Evolutionary conservation across 2,888 invertebrate genomes (phyloP), one percentile per base, ranked within the genome.

Genomic region (Epinotia brunnichana): DNA sequence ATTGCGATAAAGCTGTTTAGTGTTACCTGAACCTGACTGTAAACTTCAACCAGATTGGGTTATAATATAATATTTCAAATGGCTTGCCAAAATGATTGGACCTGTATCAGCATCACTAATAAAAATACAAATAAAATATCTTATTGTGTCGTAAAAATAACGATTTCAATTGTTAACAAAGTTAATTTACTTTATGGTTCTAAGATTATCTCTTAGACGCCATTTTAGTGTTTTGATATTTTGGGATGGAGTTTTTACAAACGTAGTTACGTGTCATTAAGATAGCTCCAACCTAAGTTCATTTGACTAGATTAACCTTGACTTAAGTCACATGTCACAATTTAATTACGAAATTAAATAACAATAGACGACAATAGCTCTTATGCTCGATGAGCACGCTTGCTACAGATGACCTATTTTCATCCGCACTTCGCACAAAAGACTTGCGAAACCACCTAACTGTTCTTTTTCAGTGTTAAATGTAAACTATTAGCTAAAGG

Each of bases 311-410:
- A 68, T 48, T 51, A 62, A 62, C 67, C 72, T 68, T 68, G 67
- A 62, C 60, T 53, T 15, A 39, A 21, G 60, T 29, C n/a, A n/a
- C 53, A 21, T 60, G 61, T 41, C 21, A 66, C 54, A 39, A 60
- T 57, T 19, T 53, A 63, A 62, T 73, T 73, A 73, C 63, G 68
- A 68, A 72, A 72, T 64, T 24, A 39, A 44, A 62, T 68, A 29
- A 57, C 41, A 72, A 73, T 56, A 69, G 62, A 73, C 63, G 15
- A 72, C 67, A 72, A 72, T 72, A 57, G 72, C 15, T 41, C 17
- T 57, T 39, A 53, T 53, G 39, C 57, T 39, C 48, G 56, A 66
- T 24, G 62, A 68, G 51, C 62, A 62, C 35, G 44, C 57, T 68
- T 54, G 44, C 21, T 48, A 21, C 24, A 48, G 17, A 29, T 35